phyloP scores from a whole-genome alignment of 1,140 invertebrate species.

The Anastatus disparis region DNA sequence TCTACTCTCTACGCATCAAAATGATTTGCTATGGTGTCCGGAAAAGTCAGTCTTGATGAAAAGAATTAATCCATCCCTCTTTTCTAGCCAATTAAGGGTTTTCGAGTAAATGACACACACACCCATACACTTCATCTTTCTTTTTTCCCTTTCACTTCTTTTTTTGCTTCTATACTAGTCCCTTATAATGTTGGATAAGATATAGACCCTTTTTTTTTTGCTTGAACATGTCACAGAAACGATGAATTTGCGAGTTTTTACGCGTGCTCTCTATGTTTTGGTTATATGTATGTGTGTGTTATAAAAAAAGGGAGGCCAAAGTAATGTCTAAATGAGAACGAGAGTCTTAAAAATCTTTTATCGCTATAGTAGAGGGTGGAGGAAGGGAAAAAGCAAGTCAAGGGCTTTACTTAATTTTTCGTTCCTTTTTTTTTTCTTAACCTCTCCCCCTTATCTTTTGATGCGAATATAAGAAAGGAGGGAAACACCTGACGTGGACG shows the following conservation, averaged over 20 bases:
- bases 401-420: conserved; percentile 21
- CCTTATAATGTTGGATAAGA: not conserved
- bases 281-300: too few relatives aligned
- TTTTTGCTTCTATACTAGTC: not conserved
- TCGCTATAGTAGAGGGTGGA: not conserved
- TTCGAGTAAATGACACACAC: too few relatives aligned
- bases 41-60: not conserved
- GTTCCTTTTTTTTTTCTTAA: not conserved
- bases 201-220: not conserved
- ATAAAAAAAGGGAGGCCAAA: too few relatives aligned
- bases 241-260: conserved; percentile 37
- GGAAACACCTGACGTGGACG: too few relatives aligned
- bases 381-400: not conserved
- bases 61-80: too few relatives aligned
- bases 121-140: not conserved
- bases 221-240: conserved; percentile 2
- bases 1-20: not conserved
- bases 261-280: not conserved
- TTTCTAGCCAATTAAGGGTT: conserved; percentile 28
- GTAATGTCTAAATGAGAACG: conserved; percentile 24
- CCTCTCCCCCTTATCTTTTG: too few relatives aligned
- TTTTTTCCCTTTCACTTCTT: not conserved
- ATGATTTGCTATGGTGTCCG: not conserved
- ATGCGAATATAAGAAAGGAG: too few relatives aligned
- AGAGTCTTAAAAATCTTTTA: conserved; percentile 32